Evolutionary conservation across 2,888 invertebrate genomes (phyloP).

Genomic region (Drosophila suboccidentalis): DNA sequence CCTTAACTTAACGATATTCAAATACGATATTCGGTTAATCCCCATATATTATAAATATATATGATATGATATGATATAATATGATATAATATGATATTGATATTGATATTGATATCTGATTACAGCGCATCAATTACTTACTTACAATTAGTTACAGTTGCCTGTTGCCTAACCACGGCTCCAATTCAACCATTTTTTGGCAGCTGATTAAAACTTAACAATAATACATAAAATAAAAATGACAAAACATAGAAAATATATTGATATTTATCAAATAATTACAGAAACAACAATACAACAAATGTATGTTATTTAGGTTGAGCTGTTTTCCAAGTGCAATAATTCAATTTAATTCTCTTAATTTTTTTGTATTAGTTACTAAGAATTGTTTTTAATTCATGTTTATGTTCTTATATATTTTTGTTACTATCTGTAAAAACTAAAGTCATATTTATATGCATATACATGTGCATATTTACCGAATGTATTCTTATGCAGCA

Average conservation of each 20-base stretch:
- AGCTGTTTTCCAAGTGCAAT: conserved; percentile 59
- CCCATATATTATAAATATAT: conserved; percentile 19
- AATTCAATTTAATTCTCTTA: conserved; percentile 32
- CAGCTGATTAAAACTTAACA: conserved; percentile 24
- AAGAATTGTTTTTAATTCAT: conserved; percentile 39
- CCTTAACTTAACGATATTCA: conserved; percentile 53
- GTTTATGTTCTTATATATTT: conserved; percentile 23
- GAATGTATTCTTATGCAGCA: conserved; percentile 51
- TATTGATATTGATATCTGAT: conserved; percentile 38
- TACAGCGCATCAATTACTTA: conserved; percentile 57
- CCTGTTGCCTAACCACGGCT: conserved; percentile 16
- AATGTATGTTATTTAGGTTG: conserved; percentile 29
- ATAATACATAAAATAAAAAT: background rate
- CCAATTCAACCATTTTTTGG: conserved; percentile 20
- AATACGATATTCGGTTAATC: conserved; percentile 53
- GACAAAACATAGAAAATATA: conserved; percentile 9
- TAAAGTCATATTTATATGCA: conserved; percentile 38
- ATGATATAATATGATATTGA: conserved; percentile 41
- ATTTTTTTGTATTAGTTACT: conserved; percentile 44
- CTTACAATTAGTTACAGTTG: conserved; percentile 27
- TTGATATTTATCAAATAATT: conserved; percentile 8
- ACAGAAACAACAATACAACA: background rate
- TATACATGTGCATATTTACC: conserved; percentile 19
- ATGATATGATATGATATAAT: conserved; percentile 10
- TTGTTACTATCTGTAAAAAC: conserved; percentile 37